A percentile compares a stretch with the other conserved stretches of the same genome.
These are phyloP conservation scores for Strongylocentrotus purpuratus DNA, from an alignment of 35 echinoderm and acorn worm species.

Conservation along the genomic window DNA sequence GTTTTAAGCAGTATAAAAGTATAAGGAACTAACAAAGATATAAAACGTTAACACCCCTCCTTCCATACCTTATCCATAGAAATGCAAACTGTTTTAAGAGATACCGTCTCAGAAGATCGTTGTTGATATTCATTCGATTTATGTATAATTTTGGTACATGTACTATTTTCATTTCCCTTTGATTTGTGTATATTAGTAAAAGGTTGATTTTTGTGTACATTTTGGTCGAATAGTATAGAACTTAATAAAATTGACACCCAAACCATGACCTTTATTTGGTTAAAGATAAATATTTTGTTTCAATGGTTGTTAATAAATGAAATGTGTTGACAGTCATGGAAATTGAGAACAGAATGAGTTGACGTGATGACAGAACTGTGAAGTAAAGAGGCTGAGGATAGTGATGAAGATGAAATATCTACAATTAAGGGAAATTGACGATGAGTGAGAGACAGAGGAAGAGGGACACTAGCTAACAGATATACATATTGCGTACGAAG, in stretches of 20 bases:
- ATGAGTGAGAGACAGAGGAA: neutral
- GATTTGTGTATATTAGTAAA: neutral
- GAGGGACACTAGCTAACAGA: too few relatives aligned
- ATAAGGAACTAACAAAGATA: too few relatives aligned
- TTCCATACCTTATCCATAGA: too few relatives aligned
- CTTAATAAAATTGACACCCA: neutral
- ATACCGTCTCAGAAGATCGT: too few relatives aligned
- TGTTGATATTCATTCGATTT: neutral
- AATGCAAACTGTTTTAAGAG: too few relatives aligned
- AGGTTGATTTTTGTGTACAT: neutral
- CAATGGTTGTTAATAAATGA: neutral
- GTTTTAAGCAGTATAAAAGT: too few relatives aligned
- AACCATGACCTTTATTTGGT: neutral
- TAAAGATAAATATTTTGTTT: neutral
- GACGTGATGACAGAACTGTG: neutral
- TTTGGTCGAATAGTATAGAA: neutral
- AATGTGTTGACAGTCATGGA: neutral
- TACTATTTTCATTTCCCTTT: neutral
- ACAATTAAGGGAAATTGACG: neutral
- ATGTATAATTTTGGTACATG: neutral
- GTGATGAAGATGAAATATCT: neutral
- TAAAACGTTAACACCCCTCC: too few relatives aligned
- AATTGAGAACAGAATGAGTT: neutral
- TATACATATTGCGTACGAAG: too few relatives aligned
- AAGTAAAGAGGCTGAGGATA: too few relatives aligned